A percentile compares a stretch with the other conserved stretches of the same genome.
These are phyloP conservation scores for Ormia ochracea DNA, from an alignment of 2,888 invertebrate species.

Conservation along the genomic window DNA sequence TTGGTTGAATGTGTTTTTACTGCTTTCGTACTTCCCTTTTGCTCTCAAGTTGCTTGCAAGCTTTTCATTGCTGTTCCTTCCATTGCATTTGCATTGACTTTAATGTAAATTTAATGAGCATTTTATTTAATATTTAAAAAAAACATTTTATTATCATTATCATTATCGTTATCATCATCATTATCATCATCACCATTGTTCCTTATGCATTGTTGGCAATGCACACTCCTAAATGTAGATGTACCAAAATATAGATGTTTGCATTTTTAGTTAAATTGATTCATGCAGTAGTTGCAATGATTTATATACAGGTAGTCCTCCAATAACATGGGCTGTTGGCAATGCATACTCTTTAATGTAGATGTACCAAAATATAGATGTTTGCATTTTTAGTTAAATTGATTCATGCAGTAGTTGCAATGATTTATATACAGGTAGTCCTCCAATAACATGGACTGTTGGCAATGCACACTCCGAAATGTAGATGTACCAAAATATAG, in stretches of 20 bases:
- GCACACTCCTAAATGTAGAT: not conserved
- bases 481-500: constrained; percentile 2
- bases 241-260: not conserved
- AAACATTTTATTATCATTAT: no score
- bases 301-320: not conserved
- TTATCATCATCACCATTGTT: no score
- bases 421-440: constrained; percentile 1
- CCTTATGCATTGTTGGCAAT: constrained; percentile 23
- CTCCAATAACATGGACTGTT: no score
- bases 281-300: not conserved
- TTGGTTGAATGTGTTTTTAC: no score
- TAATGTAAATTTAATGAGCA: constrained; percentile 62
- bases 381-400: not conserved
- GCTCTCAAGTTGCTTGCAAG: not conserved
- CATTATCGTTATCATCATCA: constrained; percentile 39
- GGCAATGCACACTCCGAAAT: not conserved
- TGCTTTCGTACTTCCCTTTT: constrained; percentile 2
- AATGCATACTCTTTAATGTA: not conserved
- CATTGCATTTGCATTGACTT: constrained; percentile 26
- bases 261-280: constrained; percentile 1
- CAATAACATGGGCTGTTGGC: constrained; percentile 6
- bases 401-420: not conserved
- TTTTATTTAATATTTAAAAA: constrained; percentile 45
- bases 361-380: not conserved
- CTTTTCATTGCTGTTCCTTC: not conserved